Conservation (phyloP, 2,888 invertebrate species). For the Anthrax anthrax region DNA sequence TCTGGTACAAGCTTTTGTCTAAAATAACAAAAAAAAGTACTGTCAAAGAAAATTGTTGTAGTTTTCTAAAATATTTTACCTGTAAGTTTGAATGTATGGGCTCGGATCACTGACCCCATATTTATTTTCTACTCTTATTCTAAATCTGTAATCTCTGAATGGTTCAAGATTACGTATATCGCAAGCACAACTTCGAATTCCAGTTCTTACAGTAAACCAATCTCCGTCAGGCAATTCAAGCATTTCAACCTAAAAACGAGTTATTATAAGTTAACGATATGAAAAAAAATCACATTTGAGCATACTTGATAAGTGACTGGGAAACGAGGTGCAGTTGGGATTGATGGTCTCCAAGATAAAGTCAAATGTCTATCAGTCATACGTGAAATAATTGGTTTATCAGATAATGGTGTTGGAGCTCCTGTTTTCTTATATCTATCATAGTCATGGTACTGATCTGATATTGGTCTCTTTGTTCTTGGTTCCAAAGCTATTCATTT, state of each 20-base stretch:
- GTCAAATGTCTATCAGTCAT: constrained; percentile 83
- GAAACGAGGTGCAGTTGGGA: constrained; percentile 70
- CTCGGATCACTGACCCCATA: constrained; percentile 95
- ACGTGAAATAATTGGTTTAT: constrained; percentile 81
- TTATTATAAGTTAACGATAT: neutral
- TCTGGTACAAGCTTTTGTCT: constrained; percentile 65
- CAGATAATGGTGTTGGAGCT: constrained; percentile 73
- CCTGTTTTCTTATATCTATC: constrained; percentile 72
- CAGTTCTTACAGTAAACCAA: constrained; percentile 79
- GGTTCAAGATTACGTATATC: constrained; percentile 83
- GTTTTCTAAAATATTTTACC: constrained; percentile 15
- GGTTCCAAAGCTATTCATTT: constrained; percentile 45
- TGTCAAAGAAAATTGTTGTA: neutral
- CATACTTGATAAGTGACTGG: constrained; percentile 82
- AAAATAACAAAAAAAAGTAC: constrained; percentile 1
- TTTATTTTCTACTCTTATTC: constrained; percentile 91
- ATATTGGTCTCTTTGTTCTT: constrained; percentile 48
- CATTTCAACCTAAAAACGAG: constrained; percentile 55
- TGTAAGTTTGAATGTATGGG: constrained; percentile 69
- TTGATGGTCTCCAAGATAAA: constrained; percentile 86
- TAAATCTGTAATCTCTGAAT: constrained; percentile 87
- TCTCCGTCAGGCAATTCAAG: constrained; percentile 82
- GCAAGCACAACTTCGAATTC: constrained; percentile 76
- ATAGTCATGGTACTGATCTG: constrained; percentile 70
- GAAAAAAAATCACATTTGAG: neutral